Evolutionary conservation across 2,888 invertebrate species (phyloP), one percentile per base, ranked within the genome.

Genomic region (Amaurobius ferox): DNA sequence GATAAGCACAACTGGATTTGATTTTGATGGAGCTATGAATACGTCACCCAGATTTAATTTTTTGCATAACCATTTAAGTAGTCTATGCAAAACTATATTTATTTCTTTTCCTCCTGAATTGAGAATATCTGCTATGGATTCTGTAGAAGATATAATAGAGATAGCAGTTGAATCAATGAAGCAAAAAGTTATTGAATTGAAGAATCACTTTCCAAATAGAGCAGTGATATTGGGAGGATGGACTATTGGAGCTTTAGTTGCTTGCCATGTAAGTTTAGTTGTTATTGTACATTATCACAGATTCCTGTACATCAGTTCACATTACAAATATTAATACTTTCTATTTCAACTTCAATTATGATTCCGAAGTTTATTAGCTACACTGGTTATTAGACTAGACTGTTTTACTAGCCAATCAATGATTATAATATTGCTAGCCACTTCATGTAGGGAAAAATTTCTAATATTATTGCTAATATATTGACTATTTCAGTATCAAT

Each of bases 151-250:
- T n/a, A n/a, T n/a, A n/a, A n/a, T n/a, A n/a, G n/a, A n/a, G n/a
- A n/a, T n/a, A n/a, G n/a, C n/a, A n/a, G n/a, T n/a, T n/a, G n/a
- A n/a, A n/a, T n/a, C n/a, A n/a, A n/a, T n/a, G n/a, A n/a, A n/a
- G n/a, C n/a, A n/a, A n/a, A n/a, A n/a, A n/a, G n/a, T n/a, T n/a
- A n/a, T n/a, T n/a, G n/a, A n/a, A n/a, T 91, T 95, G 2, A 93
- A 94, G 89, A 92, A 92, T 3, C 94, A 94, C 88, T 94, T 93
- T 90, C 94, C 94, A 1, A 94, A 93, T 62, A 93, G 94, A 87
- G 94, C 95, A 55, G 94, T 96, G 29, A 93, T 96, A 83, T 91
- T 96, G n/a, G 92, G 95, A 79, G 96, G 96, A 11, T 95, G 95
- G 91, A 94, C 95, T 90, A 93, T 94, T 39, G 95, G 95, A n/a